Percentiles rank a stretch among this genome's conserved stretches.
phyloP scores from a whole-genome alignment of 1,140 invertebrate genomes.

The Pantala flavescens region DNA sequence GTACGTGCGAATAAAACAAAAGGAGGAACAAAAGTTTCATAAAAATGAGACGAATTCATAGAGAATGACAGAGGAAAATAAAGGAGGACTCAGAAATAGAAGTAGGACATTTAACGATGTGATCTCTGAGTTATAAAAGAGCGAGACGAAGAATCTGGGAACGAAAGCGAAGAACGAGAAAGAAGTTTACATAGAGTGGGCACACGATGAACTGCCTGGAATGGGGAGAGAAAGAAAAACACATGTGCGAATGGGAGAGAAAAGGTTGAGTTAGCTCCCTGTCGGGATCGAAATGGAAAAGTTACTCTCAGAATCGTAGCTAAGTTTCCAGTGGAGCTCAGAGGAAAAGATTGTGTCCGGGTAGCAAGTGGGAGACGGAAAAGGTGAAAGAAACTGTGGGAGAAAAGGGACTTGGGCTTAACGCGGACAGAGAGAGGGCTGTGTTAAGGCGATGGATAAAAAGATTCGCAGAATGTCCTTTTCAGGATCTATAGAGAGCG shows the following conservation, averaged over 20 bases:
- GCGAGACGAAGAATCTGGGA: neutral
- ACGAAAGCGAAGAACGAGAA: neutral
- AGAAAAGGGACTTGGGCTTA: neutral
- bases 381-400: neutral
- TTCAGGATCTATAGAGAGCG: too few relatives aligned
- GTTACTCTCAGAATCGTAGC: neutral
- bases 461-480: neutral
- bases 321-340: neutral
- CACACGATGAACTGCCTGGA: neutral
- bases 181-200: neutral
- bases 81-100: too few relatives aligned
- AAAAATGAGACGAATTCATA: too few relatives aligned
- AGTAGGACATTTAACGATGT: too few relatives aligned
- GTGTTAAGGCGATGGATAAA: neutral
- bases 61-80: too few relatives aligned
- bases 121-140: neutral
- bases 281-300: neutral
- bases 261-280: neutral
- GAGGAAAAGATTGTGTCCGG: constrained; percentile 7
- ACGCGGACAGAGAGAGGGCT: neutral
- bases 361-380: neutral
- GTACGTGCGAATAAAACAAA: too few relatives aligned
- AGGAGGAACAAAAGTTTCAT: too few relatives aligned
- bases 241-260: neutral
- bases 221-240: neutral